Conservation (phyloP, 1,140 invertebrate genomes). For the Nilaparvata lugens region DNA sequence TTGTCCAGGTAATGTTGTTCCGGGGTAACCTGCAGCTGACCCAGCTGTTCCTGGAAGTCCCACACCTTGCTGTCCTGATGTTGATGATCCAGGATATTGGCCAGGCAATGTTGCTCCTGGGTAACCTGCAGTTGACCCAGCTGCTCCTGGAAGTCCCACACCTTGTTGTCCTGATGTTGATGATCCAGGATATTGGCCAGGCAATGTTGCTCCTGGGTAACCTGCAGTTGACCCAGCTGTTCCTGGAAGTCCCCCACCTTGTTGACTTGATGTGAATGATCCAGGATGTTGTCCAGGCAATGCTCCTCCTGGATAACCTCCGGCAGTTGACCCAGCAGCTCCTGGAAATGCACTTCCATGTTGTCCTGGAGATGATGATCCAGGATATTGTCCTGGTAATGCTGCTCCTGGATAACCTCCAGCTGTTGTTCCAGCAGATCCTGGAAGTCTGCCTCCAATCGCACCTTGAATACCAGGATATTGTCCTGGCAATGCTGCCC, state of each 20-base stretch:
- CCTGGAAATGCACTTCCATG: conserved; percentile 13
- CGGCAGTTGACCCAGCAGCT: not conserved
- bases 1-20: conserved; percentile 5
- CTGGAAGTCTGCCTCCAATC: conserved; percentile 10
- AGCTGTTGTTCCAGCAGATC: conserved; percentile 4
- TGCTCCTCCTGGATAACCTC: no score
- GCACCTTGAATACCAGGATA: conserved; percentile 7
- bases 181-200: conserved; percentile 17
- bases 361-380: conserved; percentile 5
- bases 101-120: conserved; percentile 5
- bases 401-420: conserved; percentile 11
- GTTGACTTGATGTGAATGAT: not conserved
- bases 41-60: conserved; percentile 1
- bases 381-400: conserved; percentile 14
- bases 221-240: conserved; percentile 16
- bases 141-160: no score
- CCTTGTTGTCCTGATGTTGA: no score
- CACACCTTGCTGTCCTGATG: conserved; percentile 13
- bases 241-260: conserved; percentile 14
- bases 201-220: conserved; percentile 7
- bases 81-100: conserved; percentile 7
- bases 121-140: not conserved
- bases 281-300: not conserved
- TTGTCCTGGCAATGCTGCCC: conserved; percentile 8
- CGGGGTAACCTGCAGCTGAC: conserved; percentile 12